Percentiles rank a stretch among this genome's conserved stretches.
These are phyloP conservation scores for Astropecten irregularis DNA, from an alignment of 53 echinoderm and acorn worm species.

Conservation along the genomic window DNA sequence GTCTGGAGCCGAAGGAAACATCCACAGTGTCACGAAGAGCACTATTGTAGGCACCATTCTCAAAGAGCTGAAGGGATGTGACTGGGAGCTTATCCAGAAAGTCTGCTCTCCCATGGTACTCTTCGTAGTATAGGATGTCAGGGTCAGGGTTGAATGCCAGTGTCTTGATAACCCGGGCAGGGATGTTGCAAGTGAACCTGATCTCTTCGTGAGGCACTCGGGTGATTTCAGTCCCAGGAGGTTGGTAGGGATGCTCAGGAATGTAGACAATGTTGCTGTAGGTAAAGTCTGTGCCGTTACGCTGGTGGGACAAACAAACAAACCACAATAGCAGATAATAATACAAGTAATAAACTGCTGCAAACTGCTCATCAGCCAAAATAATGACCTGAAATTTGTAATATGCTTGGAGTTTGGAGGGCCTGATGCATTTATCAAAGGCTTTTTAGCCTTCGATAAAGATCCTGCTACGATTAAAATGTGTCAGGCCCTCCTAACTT, in stretches of 20 bases:
- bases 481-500: no score
- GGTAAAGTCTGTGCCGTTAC: background rate
- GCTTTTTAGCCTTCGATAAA: no score
- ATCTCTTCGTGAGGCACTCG: constrained; percentile 18
- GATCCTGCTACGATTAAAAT: no score
- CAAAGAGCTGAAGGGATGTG: constrained; percentile 3
- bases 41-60: background rate
- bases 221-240: constrained; percentile 8
- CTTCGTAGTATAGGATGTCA: background rate
- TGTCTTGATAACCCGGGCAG: constrained; percentile 11
- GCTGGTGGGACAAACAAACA: background rate
- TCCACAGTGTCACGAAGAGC: background rate
- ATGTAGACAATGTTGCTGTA: constrained; percentile 39
- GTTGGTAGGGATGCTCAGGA: constrained; percentile 14
- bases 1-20: background rate
- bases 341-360: no score
- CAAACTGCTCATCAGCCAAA: no score
- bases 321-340: no score
- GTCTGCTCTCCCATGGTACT: background rate
- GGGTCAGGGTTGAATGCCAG: background rate
- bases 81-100: background rate
- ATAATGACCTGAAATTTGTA: no score
- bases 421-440: no score
- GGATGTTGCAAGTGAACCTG: background rate
- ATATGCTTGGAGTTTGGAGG: no score